Evolutionary conservation across 2,888 invertebrate species (phyloP), one percentile per base, ranked within the genome.

Genomic region (Rhimphoctona megacephalus): DNA sequence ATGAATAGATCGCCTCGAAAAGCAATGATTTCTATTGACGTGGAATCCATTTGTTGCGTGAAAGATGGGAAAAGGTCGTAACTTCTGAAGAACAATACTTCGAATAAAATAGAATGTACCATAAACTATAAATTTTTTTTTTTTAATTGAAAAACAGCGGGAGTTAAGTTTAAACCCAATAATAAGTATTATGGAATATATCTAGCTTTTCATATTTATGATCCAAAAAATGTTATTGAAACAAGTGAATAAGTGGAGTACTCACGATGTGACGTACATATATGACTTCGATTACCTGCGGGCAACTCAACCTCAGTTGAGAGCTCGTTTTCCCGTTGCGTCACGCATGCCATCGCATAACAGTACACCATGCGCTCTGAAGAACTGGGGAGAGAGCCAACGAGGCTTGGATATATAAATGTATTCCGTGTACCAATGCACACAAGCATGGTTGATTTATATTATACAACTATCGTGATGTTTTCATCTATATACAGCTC

Each of bases 281-380:
- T 46, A 64, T 83, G 78, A 78, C 61, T 81, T 78, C 87, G 86
- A 87, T 87, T 83, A 87, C 87, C 79, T 85, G 77, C 84, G 85
- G 89, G 89, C 88, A 91, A 91, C 90, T 88, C 90, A 87, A 87
- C 89, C 88, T 89, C 89, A 89, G 88, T 46, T 30, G 57, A 70
- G 72, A 72, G 73, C 89, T 90, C 89, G 88, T 91, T 91, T 93
- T 92, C 92, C 92, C 92, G 92, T 92, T 92, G 91, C 92, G 92
- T 93, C 92, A 92, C 92, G 92, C 92, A 91, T 92, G 92, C 93
- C 92, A 89, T 92, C 90, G 91, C 90, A 92, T 93, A 93, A 93
- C 93, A 93, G 93, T 93, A 92, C 90, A 90, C 88, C 88, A 88
- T 90, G 90, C 90, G 89, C 90, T 90, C 86, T 61, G 77, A 73